Percentiles rank a stretch among this genome's conserved stretches.
These are phyloP conservation scores for Setipinna tenuifilis DNA, from an alignment of 2,797 vertebrate species.

Conservation along the genomic window DNA sequence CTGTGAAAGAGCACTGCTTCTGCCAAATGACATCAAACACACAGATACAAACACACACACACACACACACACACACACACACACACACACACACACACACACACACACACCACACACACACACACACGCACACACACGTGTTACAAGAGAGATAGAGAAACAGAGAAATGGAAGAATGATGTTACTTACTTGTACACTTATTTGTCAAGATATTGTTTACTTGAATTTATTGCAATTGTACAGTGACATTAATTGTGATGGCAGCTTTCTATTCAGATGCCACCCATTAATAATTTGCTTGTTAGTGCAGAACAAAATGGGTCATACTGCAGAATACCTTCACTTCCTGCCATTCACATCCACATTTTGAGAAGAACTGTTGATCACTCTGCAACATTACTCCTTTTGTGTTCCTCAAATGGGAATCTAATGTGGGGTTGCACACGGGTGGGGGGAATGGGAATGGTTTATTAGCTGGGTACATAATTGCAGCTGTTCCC, in stretches of 20 bases:
- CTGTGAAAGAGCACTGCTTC: constrained; percentile 64
- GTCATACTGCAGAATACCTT: background rate
- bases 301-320: background rate
- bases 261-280: background rate
- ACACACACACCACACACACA: background rate
- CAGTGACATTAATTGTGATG: background rate
- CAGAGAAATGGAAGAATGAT: constrained; percentile 43
- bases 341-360: background rate
- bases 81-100: background rate
- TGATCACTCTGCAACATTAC: background rate
- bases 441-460: background rate
- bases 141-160: no score
- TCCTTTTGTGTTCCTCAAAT: background rate
- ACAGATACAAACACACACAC: background rate
- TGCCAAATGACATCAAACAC: constrained; percentile 24
- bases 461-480: background rate
- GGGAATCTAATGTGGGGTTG: background rate
- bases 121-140: background rate
- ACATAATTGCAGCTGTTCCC: background rate
- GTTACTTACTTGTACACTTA: background rate
- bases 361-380: background rate
- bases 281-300: background rate
- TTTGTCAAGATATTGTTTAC: background rate
- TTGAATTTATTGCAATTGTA: background rate
- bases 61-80: constrained; percentile 9